Percentiles rank a stretch among this genome's conserved stretches.
Evolutionary conservation across 1,140 invertebrate genomes (phyloP).

Genomic region (Diuraphis noxia): DNA sequence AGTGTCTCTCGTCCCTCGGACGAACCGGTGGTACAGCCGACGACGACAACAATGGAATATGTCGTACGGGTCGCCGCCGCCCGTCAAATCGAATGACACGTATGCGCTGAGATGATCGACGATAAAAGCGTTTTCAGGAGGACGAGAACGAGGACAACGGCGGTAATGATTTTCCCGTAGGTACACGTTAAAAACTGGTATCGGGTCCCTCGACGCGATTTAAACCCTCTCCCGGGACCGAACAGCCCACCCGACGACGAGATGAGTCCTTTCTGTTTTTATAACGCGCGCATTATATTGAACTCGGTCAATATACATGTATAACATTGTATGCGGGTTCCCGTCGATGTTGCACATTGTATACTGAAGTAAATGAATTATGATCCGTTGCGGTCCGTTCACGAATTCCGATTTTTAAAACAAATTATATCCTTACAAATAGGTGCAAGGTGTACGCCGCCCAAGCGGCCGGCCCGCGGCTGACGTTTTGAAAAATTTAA

Average conservation of each 20-base stretch:
- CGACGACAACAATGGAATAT: background rate
- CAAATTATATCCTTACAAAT: background rate
- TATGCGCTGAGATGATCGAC: constrained; percentile 16
- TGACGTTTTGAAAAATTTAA: too few species aligned
- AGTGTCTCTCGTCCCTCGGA: constrained; percentile 3
- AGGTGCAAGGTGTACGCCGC: rapidly evolving
- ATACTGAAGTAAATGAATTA: background rate
- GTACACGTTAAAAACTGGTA: constrained; percentile 9
- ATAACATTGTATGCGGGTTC: too few species aligned
- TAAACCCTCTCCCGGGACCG: background rate
- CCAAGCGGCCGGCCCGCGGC: too few species aligned
- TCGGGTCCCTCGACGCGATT: background rate
- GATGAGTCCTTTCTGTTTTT: background rate
- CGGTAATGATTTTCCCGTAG: background rate
- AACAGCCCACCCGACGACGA: background rate
- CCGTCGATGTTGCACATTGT: background rate
- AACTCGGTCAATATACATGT: background rate
- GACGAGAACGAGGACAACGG: background rate
- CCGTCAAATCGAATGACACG: constrained; percentile 40
- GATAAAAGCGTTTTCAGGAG: constrained; percentile 2
- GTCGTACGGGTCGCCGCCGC: background rate
- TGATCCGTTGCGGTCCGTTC: background rate
- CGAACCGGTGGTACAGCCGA: background rate
- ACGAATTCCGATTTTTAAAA: background rate
- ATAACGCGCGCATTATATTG: background rate